Base-by-base conservation (phyloP, 1,140 invertebrate genomes). In the Vollenhovia emeryi region DNA sequence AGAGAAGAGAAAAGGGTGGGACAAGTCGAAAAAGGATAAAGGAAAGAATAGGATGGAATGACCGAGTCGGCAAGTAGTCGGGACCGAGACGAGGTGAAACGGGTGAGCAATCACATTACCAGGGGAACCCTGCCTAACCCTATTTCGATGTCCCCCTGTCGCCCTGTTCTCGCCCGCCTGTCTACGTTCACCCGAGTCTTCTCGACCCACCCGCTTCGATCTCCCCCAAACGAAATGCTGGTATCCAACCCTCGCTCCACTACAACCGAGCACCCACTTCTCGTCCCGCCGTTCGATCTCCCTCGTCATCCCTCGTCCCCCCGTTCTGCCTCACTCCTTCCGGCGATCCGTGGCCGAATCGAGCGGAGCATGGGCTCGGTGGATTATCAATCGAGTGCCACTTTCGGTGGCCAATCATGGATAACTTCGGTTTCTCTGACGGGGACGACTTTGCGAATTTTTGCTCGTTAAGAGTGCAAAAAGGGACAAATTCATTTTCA, bases 51-150 rank as follows among this genome's bases (percentile, higher is more conserved):
- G 89, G 76, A 88, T 66, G 78, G 86, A 86, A 84, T 87, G 84
- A 71, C 83, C 75, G 82, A 84, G 66, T 86, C 69, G 80, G 84
- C 87, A 82, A 89, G 83, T 83, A 90, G 83, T 86, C 86, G 73
- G 74, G 79, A 78, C 78, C 87, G 66, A 69, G 88, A 92, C 90
- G 87, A 92, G 86, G 87, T 90, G 89, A 92, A 92, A 92, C 89
- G 92, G 88, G 86, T 90, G 91, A 92, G 92, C 91, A 92, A 93
- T 93, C 92, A 88, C 92, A 93, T 92, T 93, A 92, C 88, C 86
- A 62, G 83, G 88, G 85, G 90, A 86, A 74, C 86, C 83, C 83
- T 87, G 87, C 91, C 90, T 91, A 91, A 91, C 92, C 88, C 91
- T 92, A 92, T 92, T 91, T 91, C 91, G 89, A 92, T 92, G 89